Evolutionary conservation across 2,888 invertebrate species (phyloP).

Genomic region (Heteromurus nitidus): DNA sequence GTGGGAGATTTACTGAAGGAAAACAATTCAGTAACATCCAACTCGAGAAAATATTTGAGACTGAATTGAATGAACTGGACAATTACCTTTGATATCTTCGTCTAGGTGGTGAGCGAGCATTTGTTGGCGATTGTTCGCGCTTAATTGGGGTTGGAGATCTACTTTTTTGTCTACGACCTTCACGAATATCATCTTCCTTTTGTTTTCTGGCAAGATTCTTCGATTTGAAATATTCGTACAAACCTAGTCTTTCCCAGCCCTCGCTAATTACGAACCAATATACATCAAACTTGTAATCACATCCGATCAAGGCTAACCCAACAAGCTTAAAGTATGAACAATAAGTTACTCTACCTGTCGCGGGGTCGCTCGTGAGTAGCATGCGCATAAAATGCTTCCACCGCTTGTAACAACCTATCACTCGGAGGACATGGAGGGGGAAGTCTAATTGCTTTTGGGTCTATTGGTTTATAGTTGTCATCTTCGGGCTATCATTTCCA

Average conservation of each 20-base stretch:
- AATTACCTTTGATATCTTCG: constrained; percentile 73
- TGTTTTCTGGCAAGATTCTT: constrained; percentile 93
- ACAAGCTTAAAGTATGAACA: background rate
- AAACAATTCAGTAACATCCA: no score
- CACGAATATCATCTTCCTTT: constrained; percentile 88
- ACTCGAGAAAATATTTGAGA: background rate
- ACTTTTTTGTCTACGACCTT: constrained; percentile 82
- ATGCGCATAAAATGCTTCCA: constrained; percentile 96
- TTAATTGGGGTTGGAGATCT: constrained; percentile 87
- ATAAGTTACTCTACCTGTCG: constrained; percentile 83
- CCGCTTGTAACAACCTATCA: constrained; percentile 92
- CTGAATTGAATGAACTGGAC: constrained; percentile 5
- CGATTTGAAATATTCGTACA: constrained; percentile 98
- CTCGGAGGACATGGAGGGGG: constrained; percentile 97
- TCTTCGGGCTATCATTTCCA: constrained; percentile 75
- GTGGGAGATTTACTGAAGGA: constrained; percentile 68
- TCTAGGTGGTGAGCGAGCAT: constrained; percentile 72
- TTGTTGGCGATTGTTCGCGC: constrained; percentile 76
- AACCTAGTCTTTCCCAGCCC: constrained; percentile 98
- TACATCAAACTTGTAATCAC: no score
- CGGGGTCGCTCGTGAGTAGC: constrained; percentile 96
- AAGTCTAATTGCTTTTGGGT: constrained; percentile 91
- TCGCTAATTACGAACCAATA: no score
- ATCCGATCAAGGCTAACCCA: no score
- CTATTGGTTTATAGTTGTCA: constrained; percentile 90